phyloP scores from a whole-genome alignment of 2,113 vertebrate species.

The Pelmatolapia mariae region DNA sequence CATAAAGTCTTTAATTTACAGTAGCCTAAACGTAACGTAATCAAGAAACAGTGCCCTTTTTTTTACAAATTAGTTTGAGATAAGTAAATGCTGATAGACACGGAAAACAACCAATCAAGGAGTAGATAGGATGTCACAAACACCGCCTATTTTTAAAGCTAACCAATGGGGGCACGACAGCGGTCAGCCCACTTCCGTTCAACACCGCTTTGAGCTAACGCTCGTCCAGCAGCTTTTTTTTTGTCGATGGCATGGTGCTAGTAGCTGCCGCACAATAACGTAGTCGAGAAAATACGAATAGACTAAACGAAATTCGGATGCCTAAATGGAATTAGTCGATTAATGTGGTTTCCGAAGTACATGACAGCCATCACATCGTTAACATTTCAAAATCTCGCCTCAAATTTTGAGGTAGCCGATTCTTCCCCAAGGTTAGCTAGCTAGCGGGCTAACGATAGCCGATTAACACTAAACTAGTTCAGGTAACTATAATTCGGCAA shows the following conservation, averaged over 20 bases:
- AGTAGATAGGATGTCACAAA: accelerated
- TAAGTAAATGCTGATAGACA: constrained; percentile 36
- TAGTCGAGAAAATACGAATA: background rate
- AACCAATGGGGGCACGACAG: constrained; percentile 31
- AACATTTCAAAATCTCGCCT: constrained; percentile 13
- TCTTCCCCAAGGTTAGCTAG: constrained; percentile 62
- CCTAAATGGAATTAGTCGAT: background rate
- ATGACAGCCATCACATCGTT: background rate
- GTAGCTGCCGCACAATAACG: constrained; percentile 4
- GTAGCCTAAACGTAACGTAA: background rate
- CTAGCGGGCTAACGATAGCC: constrained; percentile 61
- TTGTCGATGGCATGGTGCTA: constrained; percentile 64
- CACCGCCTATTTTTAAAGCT: background rate
- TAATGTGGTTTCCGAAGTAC: constrained; percentile 14
- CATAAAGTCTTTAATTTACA: background rate
- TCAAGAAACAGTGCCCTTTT: background rate
- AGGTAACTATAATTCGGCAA: constrained; percentile 27
- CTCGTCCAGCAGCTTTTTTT: constrained; percentile 32
- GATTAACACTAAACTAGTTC: constrained; percentile 59
- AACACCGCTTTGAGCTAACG: constrained; percentile 39
- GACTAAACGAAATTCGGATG: background rate
- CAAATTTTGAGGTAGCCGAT: constrained; percentile 44
- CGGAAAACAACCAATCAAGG: constrained; percentile 7
- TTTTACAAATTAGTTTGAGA: constrained; percentile 12
- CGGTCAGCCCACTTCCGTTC: constrained; percentile 25